Evolutionary conservation across 2,888 invertebrate genomes (phyloP).

Genomic region (Eupelmus urozonus): DNA sequence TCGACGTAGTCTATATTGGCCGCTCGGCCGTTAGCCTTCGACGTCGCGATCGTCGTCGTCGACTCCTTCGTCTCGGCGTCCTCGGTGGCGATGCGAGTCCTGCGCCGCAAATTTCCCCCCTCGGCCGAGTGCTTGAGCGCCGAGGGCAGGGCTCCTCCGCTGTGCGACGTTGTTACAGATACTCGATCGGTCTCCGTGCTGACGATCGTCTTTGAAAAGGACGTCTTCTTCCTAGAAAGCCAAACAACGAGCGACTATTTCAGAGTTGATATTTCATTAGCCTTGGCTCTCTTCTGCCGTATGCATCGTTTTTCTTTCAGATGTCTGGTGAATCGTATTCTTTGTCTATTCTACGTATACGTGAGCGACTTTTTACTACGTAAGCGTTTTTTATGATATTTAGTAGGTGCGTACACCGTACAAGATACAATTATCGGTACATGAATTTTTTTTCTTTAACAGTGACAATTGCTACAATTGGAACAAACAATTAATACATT

Average conservation of each 20-base stretch:
- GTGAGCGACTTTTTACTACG: no score
- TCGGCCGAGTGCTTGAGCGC: slow-evolving; percentile 64
- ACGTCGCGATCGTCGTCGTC: slow-evolving; percentile 36
- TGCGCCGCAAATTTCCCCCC: slow-evolving; percentile 60
- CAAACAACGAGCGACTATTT: slow-evolving; percentile 65
- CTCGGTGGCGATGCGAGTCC: slow-evolving; percentile 43
- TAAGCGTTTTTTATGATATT: no score
- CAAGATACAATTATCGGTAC: no score
- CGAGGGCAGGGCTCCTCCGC: slow-evolving; percentile 59
- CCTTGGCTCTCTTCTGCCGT: background rate
- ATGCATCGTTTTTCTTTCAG: background rate
- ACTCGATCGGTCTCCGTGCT: slow-evolving; percentile 68
- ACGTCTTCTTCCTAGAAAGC: slow-evolving; percentile 72
- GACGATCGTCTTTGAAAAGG: slow-evolving; percentile 69
- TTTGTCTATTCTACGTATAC: no score
- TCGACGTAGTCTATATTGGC: slow-evolving; percentile 71
- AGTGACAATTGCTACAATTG: no score
- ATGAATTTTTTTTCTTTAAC: no score
- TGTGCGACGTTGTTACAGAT: slow-evolving; percentile 62
- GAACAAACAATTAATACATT: no score
- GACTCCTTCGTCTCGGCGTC: slow-evolving; percentile 55
- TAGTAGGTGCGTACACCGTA: no score
- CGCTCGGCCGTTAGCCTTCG: slow-evolving; percentile 55
- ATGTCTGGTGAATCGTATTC: no score
- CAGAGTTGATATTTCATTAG: slow-evolving; percentile 63